Base-by-base conservation (phyloP, 2,888 invertebrate genomes). In the Harmothoe impar region DNA sequence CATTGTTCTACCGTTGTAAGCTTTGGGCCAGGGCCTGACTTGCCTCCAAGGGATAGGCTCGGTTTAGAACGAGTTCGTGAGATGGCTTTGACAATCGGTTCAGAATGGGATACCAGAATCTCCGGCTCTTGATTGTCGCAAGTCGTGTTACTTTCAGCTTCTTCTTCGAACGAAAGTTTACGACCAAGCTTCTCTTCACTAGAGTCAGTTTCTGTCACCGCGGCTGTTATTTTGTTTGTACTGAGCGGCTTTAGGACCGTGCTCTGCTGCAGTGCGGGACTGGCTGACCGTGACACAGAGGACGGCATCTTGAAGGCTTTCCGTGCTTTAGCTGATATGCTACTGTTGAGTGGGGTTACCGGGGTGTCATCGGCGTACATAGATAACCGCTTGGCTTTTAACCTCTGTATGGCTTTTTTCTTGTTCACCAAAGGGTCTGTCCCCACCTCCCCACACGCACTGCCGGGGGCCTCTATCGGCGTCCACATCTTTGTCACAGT, bases 241-340 rank as follows among this genome's bases (percentile, higher is more conserved):
- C 31, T 77, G 31, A 7, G 20, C 33, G 7, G 7, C 43, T 43
- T 43, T 5, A 0, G 33, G 81, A 12, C 43, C 35, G n/a, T 12
- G 3, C 29, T 54, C 54, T 25, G 17, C 15, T 29, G 20, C 25
- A 54, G 56, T 7, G 29, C 33, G 7, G 86, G 54, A 25, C 54
- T 86, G 0, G 86, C 54, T 12, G 86, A 86, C 12, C 29, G 86
- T 31, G 10, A 17, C 25, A 54, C 54, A 7, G 54, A 20, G 7
- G 94, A 94, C 25, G 94, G 94, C 33, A 94, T 93, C 91, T 94
- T 94, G 91, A 94, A 94, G 15, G 92, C 93, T 84, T 92, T 93
- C 7, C 91, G 35, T 23, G 92, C 91, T 10, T 93, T 91, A 17
- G 93, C 91, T 23, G 94, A 91, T 35, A 91, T 77, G 15, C 86